Evolutionary conservation across 2,888 invertebrate genomes (phyloP).

Genomic region (Anoplius nigerrimus): DNA sequence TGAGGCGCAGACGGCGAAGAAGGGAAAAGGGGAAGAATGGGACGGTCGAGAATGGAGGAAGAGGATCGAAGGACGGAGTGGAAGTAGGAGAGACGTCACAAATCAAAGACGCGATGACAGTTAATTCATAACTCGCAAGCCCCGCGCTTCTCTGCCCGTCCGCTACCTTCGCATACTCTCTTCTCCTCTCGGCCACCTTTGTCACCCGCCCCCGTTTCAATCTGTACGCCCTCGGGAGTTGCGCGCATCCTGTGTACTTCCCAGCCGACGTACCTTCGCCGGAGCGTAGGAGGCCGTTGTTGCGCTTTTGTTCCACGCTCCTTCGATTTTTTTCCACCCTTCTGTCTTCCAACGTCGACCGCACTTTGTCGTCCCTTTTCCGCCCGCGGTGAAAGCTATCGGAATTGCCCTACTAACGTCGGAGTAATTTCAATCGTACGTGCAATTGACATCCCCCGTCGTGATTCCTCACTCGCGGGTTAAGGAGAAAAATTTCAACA

Average conservation of each 20-base stretch:
- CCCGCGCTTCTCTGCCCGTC: conserved; percentile 37
- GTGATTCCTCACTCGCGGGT: too few species aligned
- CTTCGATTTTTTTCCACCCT: background rate
- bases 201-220: conserved; percentile 52
- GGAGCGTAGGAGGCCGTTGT: conserved; percentile 28
- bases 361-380: too few species aligned
- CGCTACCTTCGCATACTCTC: conserved; percentile 23
- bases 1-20: background rate
- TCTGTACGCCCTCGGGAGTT: conserved; percentile 55
- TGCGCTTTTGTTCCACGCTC: conserved; percentile 33
- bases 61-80: conserved; percentile 13
- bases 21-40: conserved; percentile 11
- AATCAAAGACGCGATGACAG: conserved; percentile 66
- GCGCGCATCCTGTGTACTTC: conserved; percentile 50
- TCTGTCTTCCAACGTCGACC: too few species aligned
- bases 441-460: too few species aligned
- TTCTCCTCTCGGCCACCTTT: conserved; percentile 17
- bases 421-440: too few species aligned
- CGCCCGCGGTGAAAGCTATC: too few species aligned
- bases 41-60: conserved; percentile 32
- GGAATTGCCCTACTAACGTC: too few species aligned
- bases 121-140: conserved; percentile 66
- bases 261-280: conserved; percentile 21
- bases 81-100: conserved; percentile 50
- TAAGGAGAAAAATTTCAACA: too few species aligned